phyloP scores from a whole-genome alignment of 1,140 invertebrate species.

The Diabrotica virgifera region DNA sequence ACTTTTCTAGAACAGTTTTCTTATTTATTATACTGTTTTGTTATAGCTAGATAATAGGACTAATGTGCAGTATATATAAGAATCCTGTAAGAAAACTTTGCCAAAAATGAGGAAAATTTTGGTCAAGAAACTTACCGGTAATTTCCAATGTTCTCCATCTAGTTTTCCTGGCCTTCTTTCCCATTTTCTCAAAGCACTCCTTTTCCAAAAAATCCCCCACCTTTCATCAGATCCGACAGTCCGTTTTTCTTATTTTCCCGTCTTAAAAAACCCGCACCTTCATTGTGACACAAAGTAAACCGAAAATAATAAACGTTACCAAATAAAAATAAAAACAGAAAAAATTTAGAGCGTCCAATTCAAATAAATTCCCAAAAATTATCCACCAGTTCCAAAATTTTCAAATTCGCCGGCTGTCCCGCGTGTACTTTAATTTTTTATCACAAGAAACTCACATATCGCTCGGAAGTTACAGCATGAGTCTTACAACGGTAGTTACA shows the following conservation, averaged over 20 bases:
- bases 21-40: no score
- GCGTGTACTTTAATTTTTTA: slow-evolving; percentile 10
- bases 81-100: no score
- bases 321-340: no score
- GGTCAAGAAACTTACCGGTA: slow-evolving; percentile 35
- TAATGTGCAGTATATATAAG: no score
- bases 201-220: slow-evolving; percentile 12
- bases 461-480: background rate
- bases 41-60: no score
- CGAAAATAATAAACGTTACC: no score
- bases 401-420: background rate
- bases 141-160: slow-evolving; percentile 45
- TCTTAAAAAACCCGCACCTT: background rate
- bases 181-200: slow-evolving; percentile 40
- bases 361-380: no score
- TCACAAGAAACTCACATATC: slow-evolving; percentile 20
- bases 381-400: no score
- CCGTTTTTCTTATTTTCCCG: background rate
- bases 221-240: slow-evolving; percentile 1
- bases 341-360: no score
- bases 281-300: no score
- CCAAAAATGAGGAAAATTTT: no score
- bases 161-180: slow-evolving; percentile 44
- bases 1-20: no score
- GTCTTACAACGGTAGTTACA: slow-evolving; percentile 10